Evolutionary conservation across 1,140 invertebrate species (phyloP), one percentile per base, ranked within the genome.

Genomic region (Drosophila ercepeae): DNA sequence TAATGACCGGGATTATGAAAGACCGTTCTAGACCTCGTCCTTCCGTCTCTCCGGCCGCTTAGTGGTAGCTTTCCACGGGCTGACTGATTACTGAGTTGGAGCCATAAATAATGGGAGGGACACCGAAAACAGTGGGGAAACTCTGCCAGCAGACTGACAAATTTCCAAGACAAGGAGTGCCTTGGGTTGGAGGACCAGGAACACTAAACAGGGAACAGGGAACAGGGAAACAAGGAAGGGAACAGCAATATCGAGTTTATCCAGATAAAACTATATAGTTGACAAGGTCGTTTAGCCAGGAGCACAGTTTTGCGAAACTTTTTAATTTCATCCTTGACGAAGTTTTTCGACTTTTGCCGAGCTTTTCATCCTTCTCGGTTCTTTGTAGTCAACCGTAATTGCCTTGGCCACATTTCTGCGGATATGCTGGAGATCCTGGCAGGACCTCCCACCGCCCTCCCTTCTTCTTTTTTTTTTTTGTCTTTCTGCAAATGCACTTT

Each of bases 1-100:
- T 83, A 86, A 83, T 83, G 79, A 74, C 54, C 67, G 60, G 79
- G 79, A 83, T 83, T 83, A 83, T 86, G 79, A 83, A 79, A 72
- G 69, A 63, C 70, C 58, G 46, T 50, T 71, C 55, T 45, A 71
- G 53, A 23, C 58, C 11, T 27, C 36, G 4, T 7, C 1, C 13
- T 5, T 11, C n/a, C n/a, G 4, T 7, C 18, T 18, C 14, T 11
- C n/a, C n/a, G 4, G 16, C 18, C 8, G 5, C n/a, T 14, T 19
- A 4, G 19, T 25, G 21, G 19, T 21, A 9, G 3, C 23, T 34
- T 21, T 32, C 60, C 48, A 44, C 61, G 13, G 27, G 8, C 64
- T 68, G 64, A 68, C 64, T 68, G 64, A 68, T 68, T 68, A 67
- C 64, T 27, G 21, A 67, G 64, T 68, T 53, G 36, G 61, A 67